phyloP scores from a whole-genome alignment of 2,888 invertebrate genomes.

The Acanthosepion pharaonis region DNA sequence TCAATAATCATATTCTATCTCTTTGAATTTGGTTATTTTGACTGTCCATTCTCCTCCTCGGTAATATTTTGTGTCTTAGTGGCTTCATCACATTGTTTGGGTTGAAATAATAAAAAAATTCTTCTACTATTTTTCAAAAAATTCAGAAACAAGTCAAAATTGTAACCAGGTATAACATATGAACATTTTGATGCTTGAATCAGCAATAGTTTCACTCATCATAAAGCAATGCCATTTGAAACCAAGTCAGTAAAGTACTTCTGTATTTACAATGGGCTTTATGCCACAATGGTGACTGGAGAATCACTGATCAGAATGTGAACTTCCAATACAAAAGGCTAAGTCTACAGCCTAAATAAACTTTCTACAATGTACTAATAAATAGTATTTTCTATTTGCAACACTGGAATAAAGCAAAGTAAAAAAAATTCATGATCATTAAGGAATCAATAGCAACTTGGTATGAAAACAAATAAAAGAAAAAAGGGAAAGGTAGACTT shows the following conservation, averaged over 20 bases:
- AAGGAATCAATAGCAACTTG: background rate
- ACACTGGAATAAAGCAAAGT: background rate
- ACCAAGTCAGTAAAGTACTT: background rate
- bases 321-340: background rate
- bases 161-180: background rate
- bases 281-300: background rate
- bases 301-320: background rate
- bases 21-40: too few relatives aligned
- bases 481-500: background rate
- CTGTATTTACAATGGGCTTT: slow-evolving; percentile 33
- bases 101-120: too few relatives aligned
- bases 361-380: background rate
- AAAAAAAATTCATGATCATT: background rate
- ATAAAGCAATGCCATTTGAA: background rate
- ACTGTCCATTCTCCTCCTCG: too few relatives aligned
- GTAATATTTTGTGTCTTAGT: too few relatives aligned
- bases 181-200: background rate
- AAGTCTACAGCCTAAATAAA: background rate
- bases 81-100: too few relatives aligned
- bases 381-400: background rate
- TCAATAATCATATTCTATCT: too few relatives aligned
- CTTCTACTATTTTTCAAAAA: too few relatives aligned
- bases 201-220: background rate
- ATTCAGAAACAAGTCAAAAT: background rate
- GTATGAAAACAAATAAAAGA: background rate